These are phyloP conservation scores for Geococcyx californianus DNA, from an alignment of 2,113 vertebrate genomes.

Conservation along the genomic window DNA sequence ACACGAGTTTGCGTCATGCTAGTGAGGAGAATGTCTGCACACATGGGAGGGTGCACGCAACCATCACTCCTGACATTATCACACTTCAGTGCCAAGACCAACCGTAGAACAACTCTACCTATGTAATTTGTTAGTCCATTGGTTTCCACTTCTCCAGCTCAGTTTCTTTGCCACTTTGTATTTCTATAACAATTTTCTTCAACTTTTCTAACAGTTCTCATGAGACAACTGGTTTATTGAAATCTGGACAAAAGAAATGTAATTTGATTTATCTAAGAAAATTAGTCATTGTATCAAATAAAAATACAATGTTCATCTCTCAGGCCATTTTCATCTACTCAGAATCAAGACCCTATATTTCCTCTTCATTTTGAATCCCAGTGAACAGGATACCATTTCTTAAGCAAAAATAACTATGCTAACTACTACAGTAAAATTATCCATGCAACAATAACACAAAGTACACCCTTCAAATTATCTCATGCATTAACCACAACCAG, in stretches of 20 bases:
- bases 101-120: not conserved
- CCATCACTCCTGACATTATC: not conserved
- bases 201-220: not conserved
- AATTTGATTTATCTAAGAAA: not conserved
- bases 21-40: accelerated
- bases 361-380: not conserved
- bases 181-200: not conserved
- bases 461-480: not conserved
- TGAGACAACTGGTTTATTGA: not conserved
- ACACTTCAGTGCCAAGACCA: not conserved
- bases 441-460: not conserved
- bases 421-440: not conserved
- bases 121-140: not conserved
- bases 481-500: not conserved
- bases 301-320: not conserved
- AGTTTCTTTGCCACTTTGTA: not conserved
- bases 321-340: not conserved
- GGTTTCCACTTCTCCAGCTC: not conserved
- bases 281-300: not conserved
- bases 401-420: not conserved
- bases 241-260: not conserved
- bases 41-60: no score
- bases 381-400: not conserved
- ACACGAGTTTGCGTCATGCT: accelerated
- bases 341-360: not conserved